These are phyloP conservation scores for Ommatoiulus sabulosus DNA, from an alignment of 2,888 invertebrate species.

Conservation along the genomic window DNA sequence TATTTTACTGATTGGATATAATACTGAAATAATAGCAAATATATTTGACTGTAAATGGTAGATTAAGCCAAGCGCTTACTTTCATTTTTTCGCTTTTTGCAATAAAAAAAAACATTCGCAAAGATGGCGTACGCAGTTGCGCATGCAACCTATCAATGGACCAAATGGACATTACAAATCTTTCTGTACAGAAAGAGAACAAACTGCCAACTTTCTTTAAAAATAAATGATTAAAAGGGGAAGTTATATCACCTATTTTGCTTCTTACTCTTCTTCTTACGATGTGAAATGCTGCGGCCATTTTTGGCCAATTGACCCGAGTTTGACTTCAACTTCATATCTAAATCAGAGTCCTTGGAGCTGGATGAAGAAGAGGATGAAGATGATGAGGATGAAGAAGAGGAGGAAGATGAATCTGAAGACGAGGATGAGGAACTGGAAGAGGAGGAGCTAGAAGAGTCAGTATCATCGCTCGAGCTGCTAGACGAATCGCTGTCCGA, in stretches of 20 bases:
- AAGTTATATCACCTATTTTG: conserved; percentile 28
- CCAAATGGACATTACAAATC: neutral
- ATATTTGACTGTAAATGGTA: too few relatives aligned
- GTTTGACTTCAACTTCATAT: conserved; percentile 44
- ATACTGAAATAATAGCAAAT: too few relatives aligned
- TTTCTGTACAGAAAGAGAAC: neutral
- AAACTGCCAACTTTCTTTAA: neutral
- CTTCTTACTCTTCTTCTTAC: conserved; percentile 52
- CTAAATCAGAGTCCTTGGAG: conserved; percentile 53
- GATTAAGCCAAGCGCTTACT: neutral
- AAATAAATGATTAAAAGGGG: neutral
- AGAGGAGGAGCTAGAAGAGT: conserved; percentile 52
- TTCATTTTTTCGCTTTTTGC: too few relatives aligned
- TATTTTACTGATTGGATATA: too few relatives aligned
- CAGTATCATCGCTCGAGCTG: conserved; percentile 48
- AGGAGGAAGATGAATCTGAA: conserved; percentile 53
- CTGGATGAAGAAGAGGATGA: conserved; percentile 57
- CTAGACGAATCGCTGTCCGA: conserved; percentile 49
- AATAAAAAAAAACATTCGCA: neutral
- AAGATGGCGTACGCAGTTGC: neutral
- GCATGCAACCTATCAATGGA: neutral
- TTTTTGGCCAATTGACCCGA: conserved; percentile 25
- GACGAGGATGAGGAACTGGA: conserved; percentile 57
- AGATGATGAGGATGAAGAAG: conserved; percentile 55
- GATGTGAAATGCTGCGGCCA: neutral